phyloP scores from a whole-genome alignment of 2,113 vertebrate genomes.

The Brevimyrus niger region DNA sequence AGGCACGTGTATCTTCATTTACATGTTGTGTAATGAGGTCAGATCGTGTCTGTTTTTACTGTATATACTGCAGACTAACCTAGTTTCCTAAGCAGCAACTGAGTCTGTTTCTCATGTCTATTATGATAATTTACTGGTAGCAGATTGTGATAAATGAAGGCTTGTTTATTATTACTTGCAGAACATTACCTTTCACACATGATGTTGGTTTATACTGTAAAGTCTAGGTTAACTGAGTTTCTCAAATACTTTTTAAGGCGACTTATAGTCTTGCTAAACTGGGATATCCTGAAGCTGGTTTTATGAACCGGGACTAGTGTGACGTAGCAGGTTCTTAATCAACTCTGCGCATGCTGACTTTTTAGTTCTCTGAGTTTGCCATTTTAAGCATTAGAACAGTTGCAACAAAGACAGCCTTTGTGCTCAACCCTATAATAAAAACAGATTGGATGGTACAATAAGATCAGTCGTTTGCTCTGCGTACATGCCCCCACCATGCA shows the following conservation, averaged over 20 bases:
- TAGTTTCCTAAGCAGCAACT: neutral
- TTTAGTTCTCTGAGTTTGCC: neutral
- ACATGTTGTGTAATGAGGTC: neutral
- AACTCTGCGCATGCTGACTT: neutral
- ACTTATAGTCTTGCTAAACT: neutral
- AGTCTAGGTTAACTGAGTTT: neutral
- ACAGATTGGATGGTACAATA: neutral
- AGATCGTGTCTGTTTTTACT: neutral
- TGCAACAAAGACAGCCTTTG: neutral
- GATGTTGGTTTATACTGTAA: neutral
- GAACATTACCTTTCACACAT: neutral
- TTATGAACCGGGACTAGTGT: neutral
- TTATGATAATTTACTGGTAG: neutral
- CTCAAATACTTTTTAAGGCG: neutral
- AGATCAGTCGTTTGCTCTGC: neutral
- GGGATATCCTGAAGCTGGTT: neutral
- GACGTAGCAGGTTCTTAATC: neutral
- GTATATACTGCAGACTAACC: neutral
- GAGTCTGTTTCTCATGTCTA: neutral
- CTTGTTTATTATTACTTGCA: neutral
- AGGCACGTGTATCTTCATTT: neutral
- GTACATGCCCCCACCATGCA: neutral
- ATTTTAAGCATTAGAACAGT: neutral
- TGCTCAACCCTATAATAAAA: neutral
- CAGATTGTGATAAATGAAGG: neutral